phyloP scores from a whole-genome alignment of 1,140 invertebrate species.

The Leptinotarsa texana region DNA sequence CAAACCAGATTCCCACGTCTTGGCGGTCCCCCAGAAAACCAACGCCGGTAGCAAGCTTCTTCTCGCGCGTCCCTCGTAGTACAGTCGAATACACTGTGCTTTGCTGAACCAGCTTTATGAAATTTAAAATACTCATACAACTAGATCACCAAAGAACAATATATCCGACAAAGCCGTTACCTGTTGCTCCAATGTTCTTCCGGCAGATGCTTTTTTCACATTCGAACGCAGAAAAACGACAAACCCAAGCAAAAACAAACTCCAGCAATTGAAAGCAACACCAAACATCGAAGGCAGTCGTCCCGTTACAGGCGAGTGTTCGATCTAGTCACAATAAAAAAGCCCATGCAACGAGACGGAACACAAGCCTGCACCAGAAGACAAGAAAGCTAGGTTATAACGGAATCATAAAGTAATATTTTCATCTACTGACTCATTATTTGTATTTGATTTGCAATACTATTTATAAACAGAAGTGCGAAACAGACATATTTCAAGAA shows the following conservation, averaged over 20 bases:
- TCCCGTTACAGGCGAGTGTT: conserved; percentile 53
- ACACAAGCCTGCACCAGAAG: conserved; percentile 51
- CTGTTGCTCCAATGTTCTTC: conserved; percentile 33
- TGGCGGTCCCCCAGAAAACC: not conserved
- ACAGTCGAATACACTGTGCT: conserved; percentile 55
- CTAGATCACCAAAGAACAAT: conserved; percentile 58
- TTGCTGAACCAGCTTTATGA: conserved; percentile 58
- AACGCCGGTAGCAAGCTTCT: not conserved
- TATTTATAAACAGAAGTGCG: not conserved
- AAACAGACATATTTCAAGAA: not conserved
- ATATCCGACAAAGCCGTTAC: conserved; percentile 48
- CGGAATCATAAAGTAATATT: not conserved
- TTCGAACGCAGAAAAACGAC: not conserved
- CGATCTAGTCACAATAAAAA: conserved; percentile 53
- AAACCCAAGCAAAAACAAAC: not conserved
- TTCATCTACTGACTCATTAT: too few relatives aligned
- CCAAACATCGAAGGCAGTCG: conserved; percentile 25
- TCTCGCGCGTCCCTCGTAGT: conserved; percentile 38
- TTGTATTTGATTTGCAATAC: too few relatives aligned
- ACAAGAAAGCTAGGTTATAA: conserved; percentile 36
- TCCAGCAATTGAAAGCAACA: not conserved
- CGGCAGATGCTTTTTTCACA: not conserved
- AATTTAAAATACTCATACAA: conserved; percentile 54
- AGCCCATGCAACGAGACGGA: conserved; percentile 50
- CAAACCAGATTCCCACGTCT: conserved; percentile 49